Percentiles rank a stretch among this genome's conserved stretches.
phyloP scores from a whole-genome alignment of 2,888 invertebrate species.

The Metacarcinus magister region DNA sequence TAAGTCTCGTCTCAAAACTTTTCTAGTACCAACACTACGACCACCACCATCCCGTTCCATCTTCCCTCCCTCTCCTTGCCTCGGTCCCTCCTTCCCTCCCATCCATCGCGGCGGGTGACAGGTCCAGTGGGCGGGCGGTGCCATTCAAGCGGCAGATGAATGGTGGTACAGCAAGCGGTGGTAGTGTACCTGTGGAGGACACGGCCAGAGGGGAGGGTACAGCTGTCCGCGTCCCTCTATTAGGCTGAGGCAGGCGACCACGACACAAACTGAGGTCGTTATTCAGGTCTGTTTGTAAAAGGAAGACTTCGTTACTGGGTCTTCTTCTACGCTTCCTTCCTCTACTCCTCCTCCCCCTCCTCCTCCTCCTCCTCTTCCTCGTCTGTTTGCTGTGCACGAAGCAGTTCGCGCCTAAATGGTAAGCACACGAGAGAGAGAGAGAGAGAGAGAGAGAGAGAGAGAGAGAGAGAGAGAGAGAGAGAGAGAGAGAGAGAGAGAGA shows the following conservation, averaged over 20 bases:
- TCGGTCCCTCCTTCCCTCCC: neutral
- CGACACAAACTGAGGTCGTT: conserved; percentile 18
- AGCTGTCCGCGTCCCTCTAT: conserved; percentile 36
- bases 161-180: conserved; percentile 36
- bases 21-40: neutral
- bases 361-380: neutral
- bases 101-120: conserved; percentile 30
- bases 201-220: neutral
- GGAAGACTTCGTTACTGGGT: conserved; percentile 45
- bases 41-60: neutral
- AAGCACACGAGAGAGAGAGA: conserved; percentile 1
- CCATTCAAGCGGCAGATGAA: conserved; percentile 38
- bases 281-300: neutral
- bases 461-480: conserved; percentile 16
- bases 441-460: conserved; percentile 35
- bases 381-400: neutral
- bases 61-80: neutral
- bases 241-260: conserved; percentile 1
- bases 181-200: neutral
- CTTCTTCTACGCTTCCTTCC: neutral
- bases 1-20: too few relatives aligned
- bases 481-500: conserved; percentile 45
- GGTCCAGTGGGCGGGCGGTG: conserved; percentile 48
- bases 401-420: neutral
- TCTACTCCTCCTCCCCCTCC: neutral